Base-by-base conservation (phyloP, 2,888 invertebrate species). In the Slavum lentiscoides region DNA sequence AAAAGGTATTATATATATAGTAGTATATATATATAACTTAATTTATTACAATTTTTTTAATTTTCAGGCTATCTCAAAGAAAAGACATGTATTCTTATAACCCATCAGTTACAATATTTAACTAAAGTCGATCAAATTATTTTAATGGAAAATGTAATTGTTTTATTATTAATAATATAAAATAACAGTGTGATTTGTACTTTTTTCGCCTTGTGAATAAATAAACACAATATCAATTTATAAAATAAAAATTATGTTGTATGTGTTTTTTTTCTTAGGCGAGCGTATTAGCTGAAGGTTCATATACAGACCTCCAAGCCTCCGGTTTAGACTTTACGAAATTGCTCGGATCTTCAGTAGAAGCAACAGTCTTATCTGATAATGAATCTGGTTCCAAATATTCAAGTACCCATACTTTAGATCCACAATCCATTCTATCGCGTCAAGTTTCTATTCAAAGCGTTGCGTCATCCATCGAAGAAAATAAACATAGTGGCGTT, bases 61-160 rank as follows among this genome's bases (percentile, higher is more conserved):
- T 83, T 87, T 84, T 82, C 87, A 83, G 90, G 89, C 8, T 84
- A 82, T 84, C 86, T 95, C 81, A 88, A 88, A 64, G 88, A 89
- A n/a, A 92, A 92, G 85, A 92, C 93, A 13, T 90, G 92, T 0
- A 88, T 95, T 70, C 87, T 95, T 80, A 92, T 94, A 6, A 95
- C 95, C 0, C 94, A 96, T 88, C 95, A 95, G 86, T 86, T 94
- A 74, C 95, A 95, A 86, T 94, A 93, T 84, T 87, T 93, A 13
- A 91, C 90, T 84, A 88, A 89, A 61, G 92, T 91, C 2, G 91
- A 92, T 85, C 90, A 89, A 82, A 88, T 88, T 49, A 84, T 88
- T 21, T 84, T 88, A 8, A 83, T 88, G 49, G 85, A 88, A 81
- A 87, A 91, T 88, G 85, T 85, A 82, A 82, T 83, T 83, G 58